Base-by-base conservation (phyloP, 2,888 invertebrate genomes). In the Chirona hameri region DNA sequence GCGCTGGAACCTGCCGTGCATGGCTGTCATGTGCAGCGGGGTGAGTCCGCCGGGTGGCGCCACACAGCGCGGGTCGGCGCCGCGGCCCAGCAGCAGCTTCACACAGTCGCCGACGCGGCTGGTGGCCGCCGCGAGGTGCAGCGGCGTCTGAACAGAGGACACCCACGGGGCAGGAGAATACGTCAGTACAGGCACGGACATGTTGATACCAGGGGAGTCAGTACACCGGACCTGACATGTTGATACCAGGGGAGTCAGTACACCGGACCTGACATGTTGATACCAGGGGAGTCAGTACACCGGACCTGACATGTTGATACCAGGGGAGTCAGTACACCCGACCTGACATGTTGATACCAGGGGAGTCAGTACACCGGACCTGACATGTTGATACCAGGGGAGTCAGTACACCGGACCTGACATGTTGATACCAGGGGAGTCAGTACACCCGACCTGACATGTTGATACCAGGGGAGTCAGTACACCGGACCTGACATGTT, bases 1-100 rank as follows among this genome's bases (percentile, higher is more conserved):
- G 82, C 91, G 88, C 0, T 91, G 91, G 86, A 91, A 92, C 85
- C 91, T 88, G 39, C 92, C 92, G 87, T 92, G 91, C 85, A 91
- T 90, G 14, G 92, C 91, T n/a, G 92, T 91, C 91, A 92, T 91
- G 86, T 92, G 92, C 72, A 92, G 88, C 0, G 92, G 90, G 7
- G 92, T 91, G 81, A 91, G 88, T 0, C 91, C 91, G 86, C 91
- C 91, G 82, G 89, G 87, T 85, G 90, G 91, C 86, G 46, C 46
- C 21, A 90, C 90, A 65, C 89, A 88, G 86, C 91, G 91, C 39
- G 91, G 89, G 83, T 90, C 89, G 0, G 90, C 90, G 10, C 88
- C 89, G 83, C 90, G 89, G 31, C 89, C 88, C 76, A 92, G 87
- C 79, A 92, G 87, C 83, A 90, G 88, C 85, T 90, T 90, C 81